Conservation (phyloP, 1,140 invertebrate genomes). For the Nixonia krombeini region DNA sequence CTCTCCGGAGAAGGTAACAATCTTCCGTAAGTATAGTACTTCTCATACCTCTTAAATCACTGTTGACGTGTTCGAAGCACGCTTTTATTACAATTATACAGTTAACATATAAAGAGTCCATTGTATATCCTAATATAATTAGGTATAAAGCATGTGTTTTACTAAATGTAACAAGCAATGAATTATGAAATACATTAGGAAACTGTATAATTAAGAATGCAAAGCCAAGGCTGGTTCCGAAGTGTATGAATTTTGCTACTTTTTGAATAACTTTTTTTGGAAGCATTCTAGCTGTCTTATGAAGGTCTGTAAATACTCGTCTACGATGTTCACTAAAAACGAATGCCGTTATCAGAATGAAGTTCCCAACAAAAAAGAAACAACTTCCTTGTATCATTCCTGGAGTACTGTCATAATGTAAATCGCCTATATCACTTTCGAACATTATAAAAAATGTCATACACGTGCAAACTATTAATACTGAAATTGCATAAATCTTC, state of each 20-base stretch:
- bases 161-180: no score
- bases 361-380: slow-evolving; percentile 16
- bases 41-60: slow-evolving; percentile 21
- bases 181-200: slow-evolving; percentile 22
- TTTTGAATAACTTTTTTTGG: slow-evolving; percentile 10
- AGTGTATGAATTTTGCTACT: slow-evolving; percentile 22
- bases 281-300: slow-evolving; percentile 26
- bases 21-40: slow-evolving; percentile 15
- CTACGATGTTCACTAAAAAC: slow-evolving; percentile 13
- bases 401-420: slow-evolving; percentile 22
- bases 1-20: slow-evolving; percentile 23
- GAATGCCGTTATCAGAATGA: slow-evolving; percentile 16
- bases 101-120: slow-evolving; percentile 27
- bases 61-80: slow-evolving; percentile 32
- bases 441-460: slow-evolving; percentile 10
- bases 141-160: slow-evolving; percentile 3
- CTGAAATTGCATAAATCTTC: background rate
- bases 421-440: slow-evolving; percentile 9
- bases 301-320: slow-evolving; percentile 15
- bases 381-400: slow-evolving; percentile 30
- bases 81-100: slow-evolving; percentile 25
- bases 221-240: slow-evolving; percentile 17
- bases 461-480: background rate
- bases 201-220: slow-evolving; percentile 29
- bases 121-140: slow-evolving; percentile 5